phyloP scores from a whole-genome alignment of 2,113 vertebrate genomes.

The Mus pahari region DNA sequence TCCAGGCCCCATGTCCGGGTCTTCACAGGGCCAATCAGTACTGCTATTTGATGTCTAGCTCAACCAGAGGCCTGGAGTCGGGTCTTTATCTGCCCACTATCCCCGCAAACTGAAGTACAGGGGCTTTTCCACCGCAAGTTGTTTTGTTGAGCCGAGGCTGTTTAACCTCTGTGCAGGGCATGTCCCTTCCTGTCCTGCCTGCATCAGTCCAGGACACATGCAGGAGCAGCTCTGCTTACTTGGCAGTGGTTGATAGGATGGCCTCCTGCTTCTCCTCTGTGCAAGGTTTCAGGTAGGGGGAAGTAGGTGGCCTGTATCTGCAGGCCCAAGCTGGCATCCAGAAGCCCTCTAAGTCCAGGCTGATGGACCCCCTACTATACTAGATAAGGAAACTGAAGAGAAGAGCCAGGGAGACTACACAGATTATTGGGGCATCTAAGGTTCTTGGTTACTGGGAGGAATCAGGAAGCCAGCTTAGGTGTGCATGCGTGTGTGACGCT shows the following conservation, averaged over 20 bases:
- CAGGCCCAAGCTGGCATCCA: neutral
- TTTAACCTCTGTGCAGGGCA: neutral
- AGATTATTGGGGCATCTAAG: neutral
- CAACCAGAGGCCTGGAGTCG: neutral
- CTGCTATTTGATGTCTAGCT: neutral
- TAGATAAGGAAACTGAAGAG: no score
- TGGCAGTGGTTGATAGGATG: accelerated
- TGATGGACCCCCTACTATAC: neutral
- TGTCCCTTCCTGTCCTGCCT: neutral
- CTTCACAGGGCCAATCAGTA: neutral
- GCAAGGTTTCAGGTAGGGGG: neutral
- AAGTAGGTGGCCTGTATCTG: neutral
- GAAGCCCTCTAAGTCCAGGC: neutral
- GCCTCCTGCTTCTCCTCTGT: neutral
- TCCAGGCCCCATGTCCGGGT: neutral
- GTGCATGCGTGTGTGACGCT: no score
- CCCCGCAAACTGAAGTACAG: neutral
- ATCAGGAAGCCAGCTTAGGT: neutral
- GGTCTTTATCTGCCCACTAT: accelerated
- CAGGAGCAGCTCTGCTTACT: neutral
- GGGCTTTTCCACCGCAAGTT: neutral
- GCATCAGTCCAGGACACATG: no score
- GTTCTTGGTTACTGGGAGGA: neutral
- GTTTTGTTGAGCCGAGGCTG: neutral
- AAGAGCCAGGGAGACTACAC: neutral